Base-by-base conservation (phyloP, 2,888 invertebrate genomes). In the Willowsia nigromaculata region DNA sequence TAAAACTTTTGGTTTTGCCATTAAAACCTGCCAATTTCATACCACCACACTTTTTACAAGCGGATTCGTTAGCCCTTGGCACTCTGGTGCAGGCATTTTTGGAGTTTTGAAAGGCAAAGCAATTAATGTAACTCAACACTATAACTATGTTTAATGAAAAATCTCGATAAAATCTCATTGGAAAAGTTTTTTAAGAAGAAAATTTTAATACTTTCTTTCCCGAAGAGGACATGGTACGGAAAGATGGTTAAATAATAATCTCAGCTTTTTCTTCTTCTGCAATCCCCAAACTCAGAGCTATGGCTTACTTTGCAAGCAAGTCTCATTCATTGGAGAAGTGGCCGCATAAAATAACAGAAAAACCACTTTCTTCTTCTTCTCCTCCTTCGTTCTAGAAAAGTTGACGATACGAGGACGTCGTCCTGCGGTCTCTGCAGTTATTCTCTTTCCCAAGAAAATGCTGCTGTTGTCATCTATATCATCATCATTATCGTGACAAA, bases 111-210 rank as follows among this genome's bases (percentile, higher is more conserved):
- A 40, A 68, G 9, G 9, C 68, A 22, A 40, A 68, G 68, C 40
- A 68, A 68, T 68, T 68, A 68, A 40, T 40, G 68, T 68, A 68
- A 2, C 27, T 30, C 27, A 30, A 56, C n/a, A 50, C 50, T 50
- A 11, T 13, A 62, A 13, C 27, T 27, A 4, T 33, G 27, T 9
- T 33, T 53, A 33, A 50, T 50, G 15, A 71, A 76, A 88, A 88
- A 27, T 74, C 40, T 40, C 50, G 83, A 88, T 83, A 83, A 84
- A 88, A 83, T 88, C 83, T 62, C 76, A 65, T 78, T 88, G 78
- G 33, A 18, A 87, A 86, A 86, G 80, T 86, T 86, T 78, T n/a
- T 1, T 0, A 62, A 56, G 59, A 76, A 37, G 37, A 56, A n/a
- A n/a, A 68, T 65, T 68, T 62, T 37, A 76, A 76, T 76, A n/a